Base-by-base conservation (phyloP, 2,113 vertebrate genomes). In the Lates calcarifer region DNA sequence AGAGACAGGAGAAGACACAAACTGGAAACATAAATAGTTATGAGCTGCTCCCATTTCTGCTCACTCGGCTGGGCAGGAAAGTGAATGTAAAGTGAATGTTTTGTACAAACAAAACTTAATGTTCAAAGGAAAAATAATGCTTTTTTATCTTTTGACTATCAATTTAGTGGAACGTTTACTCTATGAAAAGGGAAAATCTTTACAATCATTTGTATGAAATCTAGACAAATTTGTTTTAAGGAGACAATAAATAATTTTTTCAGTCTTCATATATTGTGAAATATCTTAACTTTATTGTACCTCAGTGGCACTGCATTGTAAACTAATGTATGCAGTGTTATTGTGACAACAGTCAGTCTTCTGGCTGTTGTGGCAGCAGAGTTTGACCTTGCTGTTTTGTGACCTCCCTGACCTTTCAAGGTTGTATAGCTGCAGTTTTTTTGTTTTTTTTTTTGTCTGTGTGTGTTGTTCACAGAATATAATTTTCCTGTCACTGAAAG, bases 181-280 rank as follows among this genome's bases (percentile, higher is more conserved):
- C 26, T 28, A 61, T 49, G 57, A 77, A 76, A 87, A 82, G 73
- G 64, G 84, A 83, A 81, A 81, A 76, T 82, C 75, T 85, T 79
- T 67, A 51, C 69, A 89, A 90, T 92, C 79, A 70, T 65, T 77
- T 77, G 74, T 82, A 72, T 85, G 56, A 79, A 89, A 81, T 91
- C 26, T 84, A 83, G 72, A 67, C 9, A 68, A 55, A 82, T 87
- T 72, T 88, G 71, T 86, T 69, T 77, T 68, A 85, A 81, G 67
- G 75, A 84, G 45, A 81, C 49, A 92, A 88, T 91, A 90, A 91
- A 91, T 90, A 85, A 90, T 92, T 90, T 90, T 92, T 89, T 83
- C 66, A 87, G 58, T 80, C 86, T 87, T 89, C 63, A 61, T 35
- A 62, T 66, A 17, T 55, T 77, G 60, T 82, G 68, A 63, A 35